A percentile compares a stretch with the other conserved stretches of the same genome.
Evolutionary conservation across 2,888 invertebrate genomes (phyloP).

Genomic region (Rhamnusium bicolor): DNA sequence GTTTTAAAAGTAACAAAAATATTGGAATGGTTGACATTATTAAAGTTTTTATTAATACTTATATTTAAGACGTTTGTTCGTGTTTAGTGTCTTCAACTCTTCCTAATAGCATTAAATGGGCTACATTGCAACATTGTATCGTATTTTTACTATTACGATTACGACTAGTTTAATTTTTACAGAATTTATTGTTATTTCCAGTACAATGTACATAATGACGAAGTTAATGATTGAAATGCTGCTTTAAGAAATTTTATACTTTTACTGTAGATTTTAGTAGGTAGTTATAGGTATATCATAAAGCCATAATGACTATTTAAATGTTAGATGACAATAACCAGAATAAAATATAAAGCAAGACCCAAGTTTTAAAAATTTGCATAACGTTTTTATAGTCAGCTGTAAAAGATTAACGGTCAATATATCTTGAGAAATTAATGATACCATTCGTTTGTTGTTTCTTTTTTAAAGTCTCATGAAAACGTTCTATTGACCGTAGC

Average conservation of each 20-base stretch:
- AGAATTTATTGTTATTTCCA: conserved; percentile 41
- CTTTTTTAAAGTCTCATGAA: not conserved
- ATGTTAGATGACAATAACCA: conserved; percentile 29
- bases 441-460: not conserved
- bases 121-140: conserved; percentile 30
- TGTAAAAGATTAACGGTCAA: conserved; percentile 29
- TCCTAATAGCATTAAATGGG: not conserved
- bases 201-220: conserved; percentile 37
- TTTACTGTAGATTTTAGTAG: conserved; percentile 22
- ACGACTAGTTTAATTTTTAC: conserved; percentile 41
- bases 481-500: not conserved
- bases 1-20: too few species aligned
- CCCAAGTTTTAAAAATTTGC: conserved; percentile 17
- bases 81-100: not conserved
- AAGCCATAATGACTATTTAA: conserved; percentile 33
- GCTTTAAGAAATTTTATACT: conserved; percentile 36
- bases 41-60: not conserved
- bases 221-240: conserved; percentile 32
- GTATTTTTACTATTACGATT: conserved; percentile 35
- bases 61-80: not conserved
- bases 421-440: conserved; percentile 25
- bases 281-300: conserved; percentile 24
- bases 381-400: conserved; percentile 23
- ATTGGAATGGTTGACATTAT: not conserved
- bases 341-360: conserved; percentile 27